These are phyloP conservation scores for Eumacrocentrus americanus DNA, from an alignment of 2,888 invertebrate genomes.

Conservation along the genomic window DNA sequence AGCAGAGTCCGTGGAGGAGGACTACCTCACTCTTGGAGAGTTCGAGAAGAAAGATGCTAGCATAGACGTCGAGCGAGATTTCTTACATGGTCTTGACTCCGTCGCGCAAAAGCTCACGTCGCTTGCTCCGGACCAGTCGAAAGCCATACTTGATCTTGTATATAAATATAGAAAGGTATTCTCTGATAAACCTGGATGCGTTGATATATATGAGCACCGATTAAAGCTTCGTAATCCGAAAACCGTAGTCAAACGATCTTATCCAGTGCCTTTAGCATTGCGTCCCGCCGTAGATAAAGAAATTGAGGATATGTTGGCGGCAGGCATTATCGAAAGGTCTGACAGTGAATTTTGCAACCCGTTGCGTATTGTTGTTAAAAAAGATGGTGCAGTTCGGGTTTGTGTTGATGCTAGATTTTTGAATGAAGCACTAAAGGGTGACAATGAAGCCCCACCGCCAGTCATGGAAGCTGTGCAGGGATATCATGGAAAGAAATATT, in stretches of 20 bases:
- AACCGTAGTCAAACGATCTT: constrained; percentile 39
- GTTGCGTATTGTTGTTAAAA: constrained; percentile 43
- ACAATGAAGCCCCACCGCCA: constrained; percentile 40
- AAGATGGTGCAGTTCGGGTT: constrained; percentile 44
- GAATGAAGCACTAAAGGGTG: constrained; percentile 43
- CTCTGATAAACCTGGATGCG: constrained; percentile 38
- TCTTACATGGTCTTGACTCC: constrained; percentile 18
- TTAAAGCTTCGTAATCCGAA: constrained; percentile 37
- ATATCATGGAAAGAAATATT: constrained; percentile 28
- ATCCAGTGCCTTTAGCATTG: constrained; percentile 45
- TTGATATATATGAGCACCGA: constrained; percentile 40
- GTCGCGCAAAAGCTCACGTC: constrained; percentile 27
- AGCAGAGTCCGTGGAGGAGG: too few species aligned
- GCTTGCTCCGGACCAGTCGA: background rate
- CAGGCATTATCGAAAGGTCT: constrained; percentile 43
- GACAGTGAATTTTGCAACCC: constrained; percentile 46
- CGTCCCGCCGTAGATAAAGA: constrained; percentile 40
- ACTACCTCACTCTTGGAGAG: too few species aligned
- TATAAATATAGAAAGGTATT: constrained; percentile 32
- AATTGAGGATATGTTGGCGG: constrained; percentile 40
- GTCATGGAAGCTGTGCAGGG: constrained; percentile 34
- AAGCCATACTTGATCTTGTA: constrained; percentile 11
- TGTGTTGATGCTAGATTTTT: constrained; percentile 46
- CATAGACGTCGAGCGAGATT: too few species aligned
- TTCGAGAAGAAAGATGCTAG: too few species aligned